These are phyloP conservation scores for Drosophila elegans DNA, from an alignment of 1,140 invertebrate genomes.

Conservation along the genomic window DNA sequence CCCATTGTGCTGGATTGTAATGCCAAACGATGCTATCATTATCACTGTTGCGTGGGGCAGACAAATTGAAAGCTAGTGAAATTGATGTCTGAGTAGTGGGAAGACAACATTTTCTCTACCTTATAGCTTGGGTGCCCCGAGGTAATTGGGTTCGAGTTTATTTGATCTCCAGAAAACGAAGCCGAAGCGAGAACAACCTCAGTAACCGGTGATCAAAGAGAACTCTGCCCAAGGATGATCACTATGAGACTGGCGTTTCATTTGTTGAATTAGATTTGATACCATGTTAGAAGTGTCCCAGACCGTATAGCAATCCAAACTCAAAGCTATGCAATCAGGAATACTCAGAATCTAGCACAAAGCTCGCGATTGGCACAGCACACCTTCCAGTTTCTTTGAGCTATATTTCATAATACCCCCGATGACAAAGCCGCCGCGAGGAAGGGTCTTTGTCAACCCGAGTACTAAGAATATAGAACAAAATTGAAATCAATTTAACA, in stretches of 20 bases:
- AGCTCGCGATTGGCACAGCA: not conserved
- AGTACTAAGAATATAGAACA: constrained; percentile 54
- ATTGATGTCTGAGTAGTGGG: constrained; percentile 54
- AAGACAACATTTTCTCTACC: constrained; percentile 70
- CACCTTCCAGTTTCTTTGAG: constrained; percentile 19
- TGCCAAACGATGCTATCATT: constrained; percentile 23
- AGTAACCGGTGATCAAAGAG: constrained; percentile 51
- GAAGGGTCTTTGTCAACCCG: constrained; percentile 53
- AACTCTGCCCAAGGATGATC: constrained; percentile 15
- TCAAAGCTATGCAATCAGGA: constrained; percentile 60
- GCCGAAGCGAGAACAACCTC: constrained; percentile 31
- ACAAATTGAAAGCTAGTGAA: constrained; percentile 75
- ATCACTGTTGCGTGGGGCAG: constrained; percentile 49
- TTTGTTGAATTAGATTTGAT: constrained; percentile 9
- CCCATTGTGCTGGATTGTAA: constrained; percentile 10
- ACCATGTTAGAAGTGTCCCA: constrained; percentile 49
- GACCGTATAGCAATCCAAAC: constrained; percentile 53
- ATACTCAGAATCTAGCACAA: constrained; percentile 65
- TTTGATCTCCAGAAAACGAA: constrained; percentile 54
- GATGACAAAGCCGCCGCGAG: constrained; percentile 48
- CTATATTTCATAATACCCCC: constrained; percentile 59
- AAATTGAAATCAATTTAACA: constrained; percentile 30
- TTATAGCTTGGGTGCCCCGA: constrained; percentile 61
- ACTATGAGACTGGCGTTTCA: too few relatives aligned
- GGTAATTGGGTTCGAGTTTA: constrained; percentile 19